Conservation (phyloP, 2,888 invertebrate genomes). For the Spisula solida region DNA sequence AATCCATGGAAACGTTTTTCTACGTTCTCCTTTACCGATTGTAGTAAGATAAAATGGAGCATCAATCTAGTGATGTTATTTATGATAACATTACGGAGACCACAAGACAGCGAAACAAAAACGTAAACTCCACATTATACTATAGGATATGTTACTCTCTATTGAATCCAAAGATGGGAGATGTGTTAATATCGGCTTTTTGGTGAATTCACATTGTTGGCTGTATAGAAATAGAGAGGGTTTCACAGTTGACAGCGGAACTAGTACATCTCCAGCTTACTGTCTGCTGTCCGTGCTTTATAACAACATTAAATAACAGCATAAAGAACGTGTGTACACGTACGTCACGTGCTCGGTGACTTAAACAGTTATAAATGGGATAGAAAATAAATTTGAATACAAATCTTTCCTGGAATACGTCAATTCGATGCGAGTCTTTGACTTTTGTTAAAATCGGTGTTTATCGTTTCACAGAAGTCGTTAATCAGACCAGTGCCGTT, state of each 20-base stretch:
- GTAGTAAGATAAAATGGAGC: neutral
- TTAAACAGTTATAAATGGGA: neutral
- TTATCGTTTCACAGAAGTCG: neutral
- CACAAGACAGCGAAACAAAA: neutral
- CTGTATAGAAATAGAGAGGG: neutral
- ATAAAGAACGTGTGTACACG: neutral
- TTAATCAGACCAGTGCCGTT: constrained; percentile 6
- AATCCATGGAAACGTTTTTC: neutral
- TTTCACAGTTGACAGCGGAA: neutral
- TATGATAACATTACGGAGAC: neutral
- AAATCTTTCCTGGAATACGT: neutral
- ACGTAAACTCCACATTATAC: neutral
- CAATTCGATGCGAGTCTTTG: neutral
- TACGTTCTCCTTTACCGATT: neutral
- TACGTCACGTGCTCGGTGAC: neutral
- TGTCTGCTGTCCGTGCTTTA: neutral
- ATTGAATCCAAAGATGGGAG: neutral
- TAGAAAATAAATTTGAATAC: neutral
- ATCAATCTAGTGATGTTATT: neutral
- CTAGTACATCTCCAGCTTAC: neutral
- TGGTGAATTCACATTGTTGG: neutral
- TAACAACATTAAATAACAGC: neutral
- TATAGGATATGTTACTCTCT: neutral
- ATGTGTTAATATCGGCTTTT: neutral
- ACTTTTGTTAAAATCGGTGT: neutral